Percentiles rank a stretch among this genome's conserved stretches.
These are phyloP conservation scores for Australoheros scitulus DNA, from an alignment of 2,113 vertebrate species.

Conservation along the genomic window DNA sequence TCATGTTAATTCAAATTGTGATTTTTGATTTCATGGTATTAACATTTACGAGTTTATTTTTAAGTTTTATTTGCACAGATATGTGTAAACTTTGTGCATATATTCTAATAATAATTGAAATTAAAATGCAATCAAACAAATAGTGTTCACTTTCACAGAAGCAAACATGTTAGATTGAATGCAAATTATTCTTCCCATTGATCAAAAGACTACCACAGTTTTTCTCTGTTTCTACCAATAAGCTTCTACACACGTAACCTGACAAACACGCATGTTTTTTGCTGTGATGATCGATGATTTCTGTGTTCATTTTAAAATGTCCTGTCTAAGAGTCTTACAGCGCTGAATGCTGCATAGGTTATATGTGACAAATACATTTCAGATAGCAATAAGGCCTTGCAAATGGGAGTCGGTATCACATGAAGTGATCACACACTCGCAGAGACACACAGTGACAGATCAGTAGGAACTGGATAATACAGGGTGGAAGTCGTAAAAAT, in stretches of 20 bases:
- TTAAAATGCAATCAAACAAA: neutral
- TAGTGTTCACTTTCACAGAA: neutral
- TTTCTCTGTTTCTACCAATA: neutral
- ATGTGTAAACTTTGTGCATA: neutral
- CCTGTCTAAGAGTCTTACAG: neutral
- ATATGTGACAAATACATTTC: conserved; percentile 20
- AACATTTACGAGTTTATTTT: neutral
- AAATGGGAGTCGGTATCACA: neutral
- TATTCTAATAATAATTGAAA: neutral
- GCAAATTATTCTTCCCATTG: neutral
- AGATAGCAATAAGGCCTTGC: neutral
- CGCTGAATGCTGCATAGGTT: neutral
- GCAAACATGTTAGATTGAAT: neutral
- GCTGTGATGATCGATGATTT: neutral
- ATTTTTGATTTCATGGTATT: neutral
- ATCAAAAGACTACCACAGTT: neutral
- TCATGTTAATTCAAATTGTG: neutral
- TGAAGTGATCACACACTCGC: conserved; percentile 17
- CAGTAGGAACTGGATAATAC: conserved; percentile 45
- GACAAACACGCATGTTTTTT: neutral
- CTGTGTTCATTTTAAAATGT: neutral
- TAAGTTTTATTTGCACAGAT: neutral
- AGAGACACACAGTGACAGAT: conserved; percentile 44
- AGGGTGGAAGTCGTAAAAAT: conserved; percentile 61
- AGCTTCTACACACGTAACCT: neutral